These are phyloP conservation scores for Drosophila sucinea DNA, from an alignment of 1,140 invertebrate species.

Conservation along the genomic window DNA sequence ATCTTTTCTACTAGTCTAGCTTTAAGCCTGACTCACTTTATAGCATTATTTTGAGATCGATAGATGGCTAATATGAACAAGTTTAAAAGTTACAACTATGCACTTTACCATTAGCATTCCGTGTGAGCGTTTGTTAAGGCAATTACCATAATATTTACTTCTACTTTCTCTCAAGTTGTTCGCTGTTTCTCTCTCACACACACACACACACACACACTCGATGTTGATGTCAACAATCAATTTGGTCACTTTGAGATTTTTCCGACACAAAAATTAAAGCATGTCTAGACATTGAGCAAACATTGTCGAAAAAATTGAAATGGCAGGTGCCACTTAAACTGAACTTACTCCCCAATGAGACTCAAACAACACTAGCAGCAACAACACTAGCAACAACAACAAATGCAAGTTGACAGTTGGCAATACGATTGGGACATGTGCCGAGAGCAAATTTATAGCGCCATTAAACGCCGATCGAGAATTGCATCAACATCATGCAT, in stretches of 20 bases:
- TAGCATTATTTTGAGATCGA: no score
- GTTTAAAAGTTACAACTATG: neutral
- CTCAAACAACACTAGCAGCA: conserved; percentile 45
- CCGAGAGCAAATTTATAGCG: conserved; percentile 73
- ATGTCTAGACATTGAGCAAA: conserved; percentile 73
- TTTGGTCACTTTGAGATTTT: conserved; percentile 63
- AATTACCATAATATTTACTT: neutral
- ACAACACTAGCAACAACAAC: conserved; percentile 24
- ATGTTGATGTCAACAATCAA: conserved; percentile 1
- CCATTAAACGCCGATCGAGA: conserved; percentile 67
- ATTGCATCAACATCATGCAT: conserved; percentile 70
- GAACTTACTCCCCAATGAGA: conserved; percentile 54
- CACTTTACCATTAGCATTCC: neutral
- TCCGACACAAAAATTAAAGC: conserved; percentile 63
- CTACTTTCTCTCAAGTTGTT: conserved; percentile 4
- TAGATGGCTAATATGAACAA: no score
- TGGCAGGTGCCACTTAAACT: conserved; percentile 71
- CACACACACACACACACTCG: neutral
- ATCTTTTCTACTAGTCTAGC: no score
- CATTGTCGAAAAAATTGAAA: conserved; percentile 62
- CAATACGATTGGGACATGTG: conserved; percentile 58
- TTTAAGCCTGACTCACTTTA: no score
- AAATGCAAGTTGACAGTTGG: conserved; percentile 32
- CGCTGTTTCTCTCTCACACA: neutral
- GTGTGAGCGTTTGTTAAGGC: neutral